Conservation (phyloP, 2,888 invertebrate species). For the Tetramorium bicarinatum region DNA sequence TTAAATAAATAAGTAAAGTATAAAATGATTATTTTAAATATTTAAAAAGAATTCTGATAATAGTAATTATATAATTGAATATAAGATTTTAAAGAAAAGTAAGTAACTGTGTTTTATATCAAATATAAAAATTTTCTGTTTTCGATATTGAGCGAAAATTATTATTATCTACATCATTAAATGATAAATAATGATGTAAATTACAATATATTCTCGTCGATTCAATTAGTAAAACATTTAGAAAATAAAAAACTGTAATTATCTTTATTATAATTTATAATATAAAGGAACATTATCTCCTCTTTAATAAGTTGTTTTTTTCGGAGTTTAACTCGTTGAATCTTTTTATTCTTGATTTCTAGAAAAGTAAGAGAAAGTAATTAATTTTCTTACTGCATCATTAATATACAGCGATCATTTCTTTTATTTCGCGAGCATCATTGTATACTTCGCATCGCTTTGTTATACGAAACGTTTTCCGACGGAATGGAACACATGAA, state of each 20-base stretch:
- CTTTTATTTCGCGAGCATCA: background rate
- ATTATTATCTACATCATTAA: background rate
- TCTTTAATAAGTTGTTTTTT: background rate
- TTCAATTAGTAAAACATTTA: background rate
- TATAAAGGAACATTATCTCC: background rate
- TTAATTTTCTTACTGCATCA: background rate
- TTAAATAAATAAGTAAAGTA: background rate
- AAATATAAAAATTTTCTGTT: background rate
- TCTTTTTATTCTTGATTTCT: background rate
- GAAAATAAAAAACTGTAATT: background rate
- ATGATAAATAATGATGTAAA: background rate
- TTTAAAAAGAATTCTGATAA: background rate
- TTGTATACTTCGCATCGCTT: constrained; percentile 10
- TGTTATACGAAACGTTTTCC: constrained; percentile 20
- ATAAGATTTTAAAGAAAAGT: background rate
- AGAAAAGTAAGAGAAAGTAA: background rate
- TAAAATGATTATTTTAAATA: background rate
- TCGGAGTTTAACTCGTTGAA: constrained; percentile 8
- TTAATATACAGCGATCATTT: background rate
- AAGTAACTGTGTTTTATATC: background rate
- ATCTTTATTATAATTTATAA: background rate
- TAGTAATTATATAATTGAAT: background rate
- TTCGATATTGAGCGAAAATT: background rate
- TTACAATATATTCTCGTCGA: background rate
- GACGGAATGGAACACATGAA: constrained; percentile 17